These are phyloP conservation scores for Pelvicachromis taeniatus DNA, from an alignment of 2,113 vertebrate genomes.

Conservation along the genomic window DNA sequence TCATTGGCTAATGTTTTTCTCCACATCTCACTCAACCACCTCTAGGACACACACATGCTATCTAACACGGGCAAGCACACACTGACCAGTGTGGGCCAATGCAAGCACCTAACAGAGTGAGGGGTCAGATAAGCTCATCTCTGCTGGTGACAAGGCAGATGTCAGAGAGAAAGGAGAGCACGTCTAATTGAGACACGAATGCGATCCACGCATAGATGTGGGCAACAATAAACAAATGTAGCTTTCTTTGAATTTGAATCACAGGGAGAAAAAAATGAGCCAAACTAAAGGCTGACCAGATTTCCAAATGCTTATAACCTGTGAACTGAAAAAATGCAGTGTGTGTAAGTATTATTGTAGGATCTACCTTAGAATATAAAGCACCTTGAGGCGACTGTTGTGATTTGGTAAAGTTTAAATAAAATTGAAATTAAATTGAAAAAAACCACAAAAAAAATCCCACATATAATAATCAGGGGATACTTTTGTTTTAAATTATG, in stretches of 20 bases:
- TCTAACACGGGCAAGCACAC: constrained; percentile 1
- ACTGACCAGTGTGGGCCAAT: constrained; percentile 26
- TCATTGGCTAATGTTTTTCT: constrained; percentile 52
- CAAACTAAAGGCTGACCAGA: not conserved
- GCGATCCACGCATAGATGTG: not conserved
- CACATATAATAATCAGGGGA: not conserved
- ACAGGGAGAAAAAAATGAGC: not conserved
- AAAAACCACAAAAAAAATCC: not conserved
- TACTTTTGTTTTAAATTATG: not conserved
- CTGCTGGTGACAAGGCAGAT: not conserved
- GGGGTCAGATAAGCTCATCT: constrained; percentile 25
- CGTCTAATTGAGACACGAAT: constrained; percentile 33
- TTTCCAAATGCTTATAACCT: not conserved
- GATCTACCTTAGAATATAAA: not conserved
- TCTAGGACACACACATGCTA: constrained; percentile 34
- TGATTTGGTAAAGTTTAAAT: not conserved
- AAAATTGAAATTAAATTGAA: not conserved
- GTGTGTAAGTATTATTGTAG: not conserved
- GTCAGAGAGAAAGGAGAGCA: constrained; percentile 13
- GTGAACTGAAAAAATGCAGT: not conserved
- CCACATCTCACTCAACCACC: constrained; percentile 14
- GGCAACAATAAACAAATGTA: constrained; percentile 8
- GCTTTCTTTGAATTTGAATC: not conserved
- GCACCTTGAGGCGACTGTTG: too few relatives aligned
- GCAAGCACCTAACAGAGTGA: constrained; percentile 35